Conservation (phyloP, 2,888 invertebrate genomes). For the Blastobasis lacticolella region DNA sequence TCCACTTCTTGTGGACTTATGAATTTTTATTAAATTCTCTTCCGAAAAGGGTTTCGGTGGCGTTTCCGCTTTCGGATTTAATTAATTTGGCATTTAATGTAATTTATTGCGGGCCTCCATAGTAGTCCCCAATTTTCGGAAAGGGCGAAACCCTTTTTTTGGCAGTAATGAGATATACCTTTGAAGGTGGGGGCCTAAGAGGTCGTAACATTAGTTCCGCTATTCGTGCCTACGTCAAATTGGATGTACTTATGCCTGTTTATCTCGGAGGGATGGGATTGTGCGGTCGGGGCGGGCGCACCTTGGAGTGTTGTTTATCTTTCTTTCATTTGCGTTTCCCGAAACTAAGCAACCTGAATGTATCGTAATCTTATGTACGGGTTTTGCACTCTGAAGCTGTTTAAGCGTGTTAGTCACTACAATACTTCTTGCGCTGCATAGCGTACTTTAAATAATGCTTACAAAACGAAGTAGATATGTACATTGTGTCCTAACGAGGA, state of each 20-base stretch:
- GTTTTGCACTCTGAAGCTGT: no score
- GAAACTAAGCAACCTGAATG: no score
- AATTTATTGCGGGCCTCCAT: slow-evolving; percentile 44
- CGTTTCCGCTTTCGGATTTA: slow-evolving; percentile 40
- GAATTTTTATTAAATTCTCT: slow-evolving; percentile 41
- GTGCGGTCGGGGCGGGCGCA: no score
- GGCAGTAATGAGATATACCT: slow-evolving; percentile 8
- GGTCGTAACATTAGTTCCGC: slow-evolving; percentile 12
- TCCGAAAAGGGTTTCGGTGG: slow-evolving; percentile 29
- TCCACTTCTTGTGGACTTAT: slow-evolving; percentile 27
- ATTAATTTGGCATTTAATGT: slow-evolving; percentile 57
- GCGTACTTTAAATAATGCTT: no score
- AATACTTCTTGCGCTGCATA: no score
- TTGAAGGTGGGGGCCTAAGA: slow-evolving; percentile 4
- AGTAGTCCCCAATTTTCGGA: slow-evolving; percentile 16
- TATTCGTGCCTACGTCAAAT: slow-evolving; percentile 11
- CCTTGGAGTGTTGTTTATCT: no score
- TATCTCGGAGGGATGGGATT: slow-evolving; percentile 2
- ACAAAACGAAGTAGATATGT: no score
- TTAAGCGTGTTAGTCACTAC: no score
- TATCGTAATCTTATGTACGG: no score
- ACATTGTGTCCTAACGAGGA: no score
- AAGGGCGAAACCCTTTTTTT: slow-evolving; percentile 22
- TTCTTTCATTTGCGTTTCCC: no score
- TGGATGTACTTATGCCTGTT: slow-evolving; percentile 4